Evolutionary conservation across 1,140 invertebrate genomes (phyloP), one percentile per base, ranked within the genome.

Genomic region (Nasonia vitripennis): DNA sequence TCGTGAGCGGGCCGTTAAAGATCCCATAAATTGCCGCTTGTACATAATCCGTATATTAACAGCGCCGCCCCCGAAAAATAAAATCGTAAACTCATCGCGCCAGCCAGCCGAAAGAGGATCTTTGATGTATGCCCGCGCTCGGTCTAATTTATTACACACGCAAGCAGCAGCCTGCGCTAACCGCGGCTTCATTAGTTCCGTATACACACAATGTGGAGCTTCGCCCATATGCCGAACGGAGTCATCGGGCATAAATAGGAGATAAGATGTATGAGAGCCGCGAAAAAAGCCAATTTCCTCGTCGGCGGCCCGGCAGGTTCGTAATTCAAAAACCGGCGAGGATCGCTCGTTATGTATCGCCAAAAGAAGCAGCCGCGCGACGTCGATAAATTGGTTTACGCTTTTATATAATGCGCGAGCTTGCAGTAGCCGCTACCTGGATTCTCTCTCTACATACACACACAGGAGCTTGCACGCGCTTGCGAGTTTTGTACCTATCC

Each of bases 321-420:
- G n/a, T 77, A 77, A 77, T 48, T 77, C 74, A 75, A 41, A 67
- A 20, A 75, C 73, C 41, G 34, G n/a, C 34, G 34, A 75, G 73
- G n/a, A 45, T 27, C 27, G 27, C 27, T 27, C 27, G 1, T 27
- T 27, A 2, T 27, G 27, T 27, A 27, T 27, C 27, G 27, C 31
- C 70, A 12, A 4, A 31, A 27, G 70, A 73, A 73, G 70, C 7
- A 37, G 23, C 41, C 6, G 7, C 86, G 84, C 79, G 85, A 86
- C 84, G 86, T 87, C 89, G 87, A 90, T 90, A 90, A 90, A 90
- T 90, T 90, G 89, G 88, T 87, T 90, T 89, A 89, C 77, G 88
- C 85, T 88, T 90, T 90, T 90, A 87, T 88, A 89, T 89, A 89
- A 90, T 89, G 86, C 87, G 87, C 83, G 37, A n/a, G 77, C 23